Evolutionary conservation across 2,113 vertebrate genomes (phyloP).

Genomic region (Pterocles burchelli): DNA sequence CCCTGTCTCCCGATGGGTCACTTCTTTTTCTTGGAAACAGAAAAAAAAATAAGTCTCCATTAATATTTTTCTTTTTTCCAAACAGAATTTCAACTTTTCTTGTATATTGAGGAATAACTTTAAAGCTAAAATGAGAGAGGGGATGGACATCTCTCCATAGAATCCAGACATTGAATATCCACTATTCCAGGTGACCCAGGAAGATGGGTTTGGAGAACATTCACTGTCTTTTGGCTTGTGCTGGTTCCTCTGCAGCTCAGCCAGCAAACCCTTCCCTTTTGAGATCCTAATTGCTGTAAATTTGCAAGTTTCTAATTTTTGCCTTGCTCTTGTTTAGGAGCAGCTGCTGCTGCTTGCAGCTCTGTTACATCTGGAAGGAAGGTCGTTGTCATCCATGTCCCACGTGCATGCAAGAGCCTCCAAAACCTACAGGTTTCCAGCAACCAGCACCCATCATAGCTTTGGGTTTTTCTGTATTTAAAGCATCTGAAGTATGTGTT

Average conservation of each 20-base stretch:
- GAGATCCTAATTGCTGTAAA: background rate
- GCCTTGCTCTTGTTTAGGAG: background rate
- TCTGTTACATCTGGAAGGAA: background rate
- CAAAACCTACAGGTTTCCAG: background rate
- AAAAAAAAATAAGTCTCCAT: background rate
- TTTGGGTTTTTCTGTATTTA: background rate
- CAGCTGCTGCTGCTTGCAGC: background rate
- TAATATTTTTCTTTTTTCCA: background rate
- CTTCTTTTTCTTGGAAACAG: background rate
- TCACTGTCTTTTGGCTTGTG: background rate
- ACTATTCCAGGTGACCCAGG: background rate
- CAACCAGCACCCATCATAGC: accelerated
- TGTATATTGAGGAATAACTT: background rate
- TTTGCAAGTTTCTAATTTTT: background rate
- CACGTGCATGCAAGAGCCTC: accelerated
- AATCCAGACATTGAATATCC: background rate
- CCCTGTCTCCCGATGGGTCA: background rate
- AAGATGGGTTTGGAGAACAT: background rate
- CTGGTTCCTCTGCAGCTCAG: background rate
- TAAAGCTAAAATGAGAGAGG: background rate
- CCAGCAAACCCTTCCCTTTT: background rate
- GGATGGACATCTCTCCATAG: background rate
- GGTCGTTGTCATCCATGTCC: background rate
- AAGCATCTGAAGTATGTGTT: background rate
- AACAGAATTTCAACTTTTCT: background rate